A percentile compares a stretch with the other conserved stretches of the same genome.
phyloP scores from a whole-genome alignment of 1,140 invertebrate species.

The Cryptotermes secundus region DNA sequence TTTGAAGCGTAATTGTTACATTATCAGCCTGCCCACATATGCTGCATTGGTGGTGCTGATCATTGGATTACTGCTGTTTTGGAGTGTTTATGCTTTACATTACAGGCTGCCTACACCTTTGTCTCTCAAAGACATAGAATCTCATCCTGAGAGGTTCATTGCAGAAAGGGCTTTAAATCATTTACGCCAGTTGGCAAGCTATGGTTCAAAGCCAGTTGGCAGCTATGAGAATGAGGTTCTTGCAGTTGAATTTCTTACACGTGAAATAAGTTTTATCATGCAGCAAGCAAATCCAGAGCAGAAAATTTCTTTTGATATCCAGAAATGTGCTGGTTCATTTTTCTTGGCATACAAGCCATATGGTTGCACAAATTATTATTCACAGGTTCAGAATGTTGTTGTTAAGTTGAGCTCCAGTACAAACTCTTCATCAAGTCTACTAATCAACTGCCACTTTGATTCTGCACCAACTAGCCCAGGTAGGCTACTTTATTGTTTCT shows the following conservation, averaged over 20 bases:
- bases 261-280: conserved; percentile 52
- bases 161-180: conserved; percentile 63
- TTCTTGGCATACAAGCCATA: conserved; percentile 64
- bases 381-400: conserved; percentile 74
- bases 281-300: conserved; percentile 47
- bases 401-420: conserved; percentile 65
- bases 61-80: neutral
- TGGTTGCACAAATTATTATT: conserved; percentile 66
- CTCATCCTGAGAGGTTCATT: conserved; percentile 56
- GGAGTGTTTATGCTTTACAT: neutral
- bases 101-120: conserved; percentile 50
- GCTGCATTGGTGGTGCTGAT: neutral
- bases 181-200: conserved; percentile 61
- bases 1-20: neutral
- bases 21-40: neutral
- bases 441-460: conserved; percentile 95
- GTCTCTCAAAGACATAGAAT: conserved; percentile 47
- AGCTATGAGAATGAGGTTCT: conserved; percentile 63
- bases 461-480: conserved; percentile 85
- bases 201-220: conserved; percentile 67
- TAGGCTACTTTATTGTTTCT: conserved; percentile 43
- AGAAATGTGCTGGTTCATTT: conserved; percentile 74
- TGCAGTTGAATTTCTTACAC: conserved; percentile 53
- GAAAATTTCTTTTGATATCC: conserved; percentile 56
- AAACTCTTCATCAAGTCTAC: conserved; percentile 63